A percentile compares a stretch with the other conserved stretches of the same genome.
Evolutionary conservation across 1,140 invertebrate genomes (phyloP).

Genomic region (Anthonomus grandis): DNA sequence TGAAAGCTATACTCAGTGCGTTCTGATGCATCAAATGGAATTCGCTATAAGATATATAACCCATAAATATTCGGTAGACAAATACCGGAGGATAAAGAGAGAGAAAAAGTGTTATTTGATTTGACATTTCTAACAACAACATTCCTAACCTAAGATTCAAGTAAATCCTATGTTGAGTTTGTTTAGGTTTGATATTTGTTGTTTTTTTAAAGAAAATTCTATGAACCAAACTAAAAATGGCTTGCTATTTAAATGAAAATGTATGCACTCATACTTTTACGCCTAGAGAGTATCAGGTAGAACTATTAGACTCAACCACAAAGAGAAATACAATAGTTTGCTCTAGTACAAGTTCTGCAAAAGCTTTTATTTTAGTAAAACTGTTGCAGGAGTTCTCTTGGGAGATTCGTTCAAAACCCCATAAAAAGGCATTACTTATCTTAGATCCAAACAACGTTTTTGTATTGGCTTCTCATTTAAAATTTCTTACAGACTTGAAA

Average conservation of each 20-base stretch:
- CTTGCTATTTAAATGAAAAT: constrained; percentile 61
- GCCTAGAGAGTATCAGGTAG: constrained; percentile 74
- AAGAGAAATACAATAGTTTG: constrained; percentile 82
- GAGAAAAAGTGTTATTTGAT: no score
- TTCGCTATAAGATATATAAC: no score
- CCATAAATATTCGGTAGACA: no score
- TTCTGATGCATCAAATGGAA: no score
- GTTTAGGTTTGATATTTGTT: no score
- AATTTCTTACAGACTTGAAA: constrained; percentile 47
- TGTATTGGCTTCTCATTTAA: constrained; percentile 52
- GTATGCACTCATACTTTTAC: constrained; percentile 69
- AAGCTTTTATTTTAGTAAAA: constrained; percentile 86
- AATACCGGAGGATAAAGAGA: no score
- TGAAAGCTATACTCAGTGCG: no score
- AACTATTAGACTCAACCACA: constrained; percentile 75
- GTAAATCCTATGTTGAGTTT: no score
- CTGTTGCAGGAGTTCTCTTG: constrained; percentile 73
- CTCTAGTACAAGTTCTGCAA: constrained; percentile 75
- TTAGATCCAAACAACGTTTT: constrained; percentile 52
- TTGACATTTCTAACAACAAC: no score
- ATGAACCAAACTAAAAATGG: constrained; percentile 55
- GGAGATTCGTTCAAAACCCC: constrained; percentile 51
- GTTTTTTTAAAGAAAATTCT: background rate
- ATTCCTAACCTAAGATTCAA: no score
- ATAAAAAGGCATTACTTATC: constrained; percentile 43